phyloP scores from a whole-genome alignment of 2,888 invertebrate species.

The Lydus trimaculatus region DNA sequence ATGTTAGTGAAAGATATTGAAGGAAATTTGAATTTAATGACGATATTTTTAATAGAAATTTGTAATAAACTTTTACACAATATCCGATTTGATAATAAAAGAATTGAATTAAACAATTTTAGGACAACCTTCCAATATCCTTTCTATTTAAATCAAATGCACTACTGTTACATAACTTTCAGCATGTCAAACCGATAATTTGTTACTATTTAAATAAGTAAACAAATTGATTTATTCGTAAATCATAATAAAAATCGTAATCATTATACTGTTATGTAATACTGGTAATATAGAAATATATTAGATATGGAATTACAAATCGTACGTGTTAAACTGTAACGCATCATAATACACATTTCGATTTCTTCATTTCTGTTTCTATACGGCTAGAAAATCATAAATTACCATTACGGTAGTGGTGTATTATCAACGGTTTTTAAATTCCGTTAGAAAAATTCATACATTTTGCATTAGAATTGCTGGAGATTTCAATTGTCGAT shows the following conservation, averaged over 20 bases:
- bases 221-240: not conserved
- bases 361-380: not conserved
- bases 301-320: not conserved
- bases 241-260: not conserved
- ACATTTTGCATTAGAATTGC: not conserved
- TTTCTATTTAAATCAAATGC: not conserved
- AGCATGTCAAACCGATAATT: not conserved
- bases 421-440: not conserved
- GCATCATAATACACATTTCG: not conserved
- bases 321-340: not conserved
- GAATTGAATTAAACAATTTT: not conserved
- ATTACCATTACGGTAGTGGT: not conserved
- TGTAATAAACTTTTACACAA: not conserved
- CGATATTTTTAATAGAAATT: not conserved
- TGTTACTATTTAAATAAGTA: not conserved
- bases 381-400: not conserved
- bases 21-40: conserved; percentile 5
- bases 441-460: not conserved
- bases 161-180: not conserved
- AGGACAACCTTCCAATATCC: not conserved
- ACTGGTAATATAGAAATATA: no score
- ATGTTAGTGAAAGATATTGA: not conserved
- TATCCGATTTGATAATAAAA: not conserved
- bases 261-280: not conserved
- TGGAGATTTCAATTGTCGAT: not conserved